Conservation (phyloP, 2,888 invertebrate genomes). For the Dromius quadrimaculatus region DNA sequence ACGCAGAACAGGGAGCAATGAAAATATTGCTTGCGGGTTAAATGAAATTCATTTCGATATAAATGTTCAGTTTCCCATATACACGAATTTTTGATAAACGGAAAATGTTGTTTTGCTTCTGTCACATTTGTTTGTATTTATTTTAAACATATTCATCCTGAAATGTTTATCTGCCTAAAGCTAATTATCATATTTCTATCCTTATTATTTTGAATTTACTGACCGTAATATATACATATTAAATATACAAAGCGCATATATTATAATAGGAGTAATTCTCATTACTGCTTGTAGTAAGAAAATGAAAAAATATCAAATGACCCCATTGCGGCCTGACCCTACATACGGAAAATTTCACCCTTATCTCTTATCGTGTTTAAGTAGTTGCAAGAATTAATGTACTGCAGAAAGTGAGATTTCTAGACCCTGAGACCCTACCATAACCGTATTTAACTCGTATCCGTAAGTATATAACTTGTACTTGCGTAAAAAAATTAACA, state of each 20-base stretch:
- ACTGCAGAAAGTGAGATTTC: conserved; percentile 48
- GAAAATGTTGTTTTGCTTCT: conserved; percentile 40
- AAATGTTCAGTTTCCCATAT: conserved; percentile 35
- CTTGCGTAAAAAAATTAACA: conserved; percentile 51
- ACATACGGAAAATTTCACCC: conserved; percentile 18
- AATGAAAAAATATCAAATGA: conserved; percentile 25
- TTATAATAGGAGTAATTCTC: not conserved
- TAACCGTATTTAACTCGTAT: conserved; percentile 50
- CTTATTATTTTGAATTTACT: conserved; percentile 20
- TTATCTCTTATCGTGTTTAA: conserved; percentile 48
- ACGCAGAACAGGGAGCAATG: conserved; percentile 18
- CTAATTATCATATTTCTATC: conserved; percentile 27
- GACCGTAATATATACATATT: conserved; percentile 10
- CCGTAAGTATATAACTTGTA: conserved; percentile 51
- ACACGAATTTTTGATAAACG: conserved; percentile 41
- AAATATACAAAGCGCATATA: not conserved
- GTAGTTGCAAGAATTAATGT: conserved; percentile 51
- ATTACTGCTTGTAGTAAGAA: conserved; percentile 5
- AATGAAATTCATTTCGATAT: conserved; percentile 30
- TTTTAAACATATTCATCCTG: conserved; percentile 38
- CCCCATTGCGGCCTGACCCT: conserved; percentile 31
- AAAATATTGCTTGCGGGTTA: conserved; percentile 30
- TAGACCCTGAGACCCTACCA: conserved; percentile 26
- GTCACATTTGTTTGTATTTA: conserved; percentile 44
- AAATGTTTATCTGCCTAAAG: conserved; percentile 27